These are phyloP conservation scores for Dissostichus mawsoni DNA, from an alignment of 2,113 vertebrate species.

Conservation along the genomic window DNA sequence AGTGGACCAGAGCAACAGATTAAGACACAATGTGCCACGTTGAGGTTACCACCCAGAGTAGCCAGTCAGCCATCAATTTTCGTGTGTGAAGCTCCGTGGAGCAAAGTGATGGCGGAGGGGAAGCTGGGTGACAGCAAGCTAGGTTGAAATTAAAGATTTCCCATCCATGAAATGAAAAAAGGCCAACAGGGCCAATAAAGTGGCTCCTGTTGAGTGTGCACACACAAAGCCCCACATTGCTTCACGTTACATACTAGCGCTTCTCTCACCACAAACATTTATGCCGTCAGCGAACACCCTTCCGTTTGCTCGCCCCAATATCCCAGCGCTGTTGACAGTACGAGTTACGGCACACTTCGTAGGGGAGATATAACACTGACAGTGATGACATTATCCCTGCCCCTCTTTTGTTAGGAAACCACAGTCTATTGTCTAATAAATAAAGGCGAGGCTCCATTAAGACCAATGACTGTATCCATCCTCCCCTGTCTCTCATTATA, in stretches of 20 bases:
- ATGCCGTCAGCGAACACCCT: background rate
- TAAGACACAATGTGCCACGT: conserved; percentile 26
- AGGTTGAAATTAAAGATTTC: conserved; percentile 77
- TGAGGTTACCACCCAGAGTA: background rate
- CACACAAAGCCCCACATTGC: background rate
- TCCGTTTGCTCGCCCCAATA: background rate
- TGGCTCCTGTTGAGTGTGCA: conserved; percentile 45
- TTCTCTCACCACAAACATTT: background rate
- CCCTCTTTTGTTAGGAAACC: conserved; percentile 75
- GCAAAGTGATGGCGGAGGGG: conserved; percentile 54
- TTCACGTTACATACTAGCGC: background rate
- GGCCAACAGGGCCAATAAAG: conserved; percentile 61
- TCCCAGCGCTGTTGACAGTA: conserved; percentile 39
- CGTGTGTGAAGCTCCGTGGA: conserved; percentile 11
- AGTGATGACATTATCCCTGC: conserved; percentile 77
- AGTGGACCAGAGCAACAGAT: conserved; percentile 28
- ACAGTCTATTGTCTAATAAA: conserved; percentile 73
- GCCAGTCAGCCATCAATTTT: conserved; percentile 69
- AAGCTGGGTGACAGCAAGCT: conserved; percentile 55
- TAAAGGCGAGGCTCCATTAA: conserved; percentile 68
- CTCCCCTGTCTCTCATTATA: conserved; percentile 72
- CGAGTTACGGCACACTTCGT: conserved; percentile 50
- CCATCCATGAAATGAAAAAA: conserved; percentile 79
- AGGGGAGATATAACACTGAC: conserved; percentile 56
- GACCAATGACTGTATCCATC: conserved; percentile 67